phyloP scores from a whole-genome alignment of 2,113 vertebrate species.

The human region GRCh38 chr12:81771001-81771500 shows the following conservation, averaged over 20 bases:
- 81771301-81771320: background rate
- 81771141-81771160: background rate
- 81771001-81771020: background rate
- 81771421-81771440: background rate
- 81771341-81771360: background rate
- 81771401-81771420: background rate
- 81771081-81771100: accelerated
- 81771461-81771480: background rate
- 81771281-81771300: too few species aligned
- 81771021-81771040: background rate
- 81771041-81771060: background rate
- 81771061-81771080: background rate
- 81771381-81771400: background rate
- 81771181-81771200: background rate
- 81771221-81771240: background rate
- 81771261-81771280: background rate
- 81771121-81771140: background rate
- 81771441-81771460: background rate
- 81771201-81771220: background rate
- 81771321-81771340: background rate
- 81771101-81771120: background rate
- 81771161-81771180: background rate
- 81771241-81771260: background rate
- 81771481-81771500: background rate
- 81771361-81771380: background rate